These are phyloP conservation scores for Artemia franciscana DNA, from an alignment of 1,140 invertebrate genomes.

Conservation along the genomic window DNA sequence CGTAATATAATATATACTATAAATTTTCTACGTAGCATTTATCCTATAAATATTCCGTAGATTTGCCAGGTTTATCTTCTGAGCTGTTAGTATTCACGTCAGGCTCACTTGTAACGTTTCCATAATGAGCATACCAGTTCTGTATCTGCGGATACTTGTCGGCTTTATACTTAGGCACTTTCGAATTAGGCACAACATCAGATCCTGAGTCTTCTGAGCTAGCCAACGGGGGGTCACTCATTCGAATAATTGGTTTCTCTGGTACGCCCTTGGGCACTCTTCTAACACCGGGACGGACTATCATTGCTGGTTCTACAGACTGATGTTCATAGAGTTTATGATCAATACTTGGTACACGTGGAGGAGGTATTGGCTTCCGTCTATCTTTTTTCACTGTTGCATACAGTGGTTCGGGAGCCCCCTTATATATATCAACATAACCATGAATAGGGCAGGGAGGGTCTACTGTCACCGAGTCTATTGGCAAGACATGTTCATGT, in stretches of 20 bases:
- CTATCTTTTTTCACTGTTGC: constrained; percentile 5
- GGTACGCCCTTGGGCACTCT: not conserved
- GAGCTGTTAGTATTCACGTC: too few relatives aligned
- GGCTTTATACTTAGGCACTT: too few relatives aligned
- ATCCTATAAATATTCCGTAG: too few relatives aligned
- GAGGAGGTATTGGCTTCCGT: not conserved
- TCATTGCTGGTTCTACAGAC: constrained; percentile 3
- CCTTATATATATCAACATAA: not conserved
- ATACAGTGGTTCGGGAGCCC: constrained; percentile 1
- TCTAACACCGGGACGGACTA: constrained; percentile 4
- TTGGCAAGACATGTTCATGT: constrained; percentile 18
- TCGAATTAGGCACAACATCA: not conserved
- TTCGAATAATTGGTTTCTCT: not conserved
- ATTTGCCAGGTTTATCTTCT: too few relatives aligned
- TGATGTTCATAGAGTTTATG: not conserved
- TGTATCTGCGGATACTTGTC: too few relatives aligned
- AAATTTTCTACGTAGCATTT: too few relatives aligned
- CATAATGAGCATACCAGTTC: too few relatives aligned
- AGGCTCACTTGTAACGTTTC: too few relatives aligned
- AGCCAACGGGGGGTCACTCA: not conserved
- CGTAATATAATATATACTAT: too few relatives aligned
- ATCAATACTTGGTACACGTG: not conserved
- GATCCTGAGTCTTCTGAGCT: not conserved
- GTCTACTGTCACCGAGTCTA: constrained; percentile 4
- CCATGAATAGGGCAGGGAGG: not conserved